Evolutionary conservation across 2,888 invertebrate genomes (phyloP).

Genomic region (Eumacrocentrus americanus): DNA sequence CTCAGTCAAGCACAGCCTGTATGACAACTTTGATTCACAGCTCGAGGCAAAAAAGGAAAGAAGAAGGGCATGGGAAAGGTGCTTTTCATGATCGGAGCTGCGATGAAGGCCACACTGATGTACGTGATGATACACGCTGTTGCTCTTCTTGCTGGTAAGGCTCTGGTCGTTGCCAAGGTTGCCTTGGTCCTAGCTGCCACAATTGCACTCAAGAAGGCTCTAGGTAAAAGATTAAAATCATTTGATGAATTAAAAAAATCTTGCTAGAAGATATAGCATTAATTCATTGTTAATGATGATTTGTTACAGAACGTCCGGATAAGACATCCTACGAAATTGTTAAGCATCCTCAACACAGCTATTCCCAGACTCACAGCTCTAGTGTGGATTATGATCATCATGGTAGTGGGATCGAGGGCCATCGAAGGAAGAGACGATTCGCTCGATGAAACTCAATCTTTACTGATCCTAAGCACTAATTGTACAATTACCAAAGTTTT

Average conservation of each 20-base stretch:
- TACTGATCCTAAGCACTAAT: constrained; percentile 8
- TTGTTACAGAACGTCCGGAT: constrained; percentile 68
- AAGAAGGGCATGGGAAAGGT: constrained; percentile 72
- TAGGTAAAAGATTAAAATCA: no score
- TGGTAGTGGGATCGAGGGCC: constrained; percentile 64
- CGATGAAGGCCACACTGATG: constrained; percentile 78
- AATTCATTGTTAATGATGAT: neutral
- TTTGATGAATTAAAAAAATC: no score
- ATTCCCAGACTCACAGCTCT: constrained; percentile 77
- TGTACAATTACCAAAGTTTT: constrained; percentile 27
- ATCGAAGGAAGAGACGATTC: constrained; percentile 65
- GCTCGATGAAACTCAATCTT: constrained; percentile 23
- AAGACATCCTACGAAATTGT: constrained; percentile 86
- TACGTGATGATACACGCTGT: constrained; percentile 81
- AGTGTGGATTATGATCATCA: constrained; percentile 70
- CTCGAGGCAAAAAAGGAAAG: constrained; percentile 67
- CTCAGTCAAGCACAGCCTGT: neutral
- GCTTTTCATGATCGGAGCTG: constrained; percentile 75
- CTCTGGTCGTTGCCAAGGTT: constrained; percentile 81
- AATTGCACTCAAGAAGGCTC: constrained; percentile 76
- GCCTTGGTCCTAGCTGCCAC: constrained; percentile 82
- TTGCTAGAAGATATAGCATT: no score
- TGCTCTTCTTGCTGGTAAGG: constrained; percentile 83
- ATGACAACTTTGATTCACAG: constrained; percentile 35
- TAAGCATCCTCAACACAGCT: constrained; percentile 82